Percentiles rank a stretch among this genome's conserved stretches.
phyloP scores from a whole-genome alignment of 2,888 invertebrate species.

The Hartigia nigra region DNA sequence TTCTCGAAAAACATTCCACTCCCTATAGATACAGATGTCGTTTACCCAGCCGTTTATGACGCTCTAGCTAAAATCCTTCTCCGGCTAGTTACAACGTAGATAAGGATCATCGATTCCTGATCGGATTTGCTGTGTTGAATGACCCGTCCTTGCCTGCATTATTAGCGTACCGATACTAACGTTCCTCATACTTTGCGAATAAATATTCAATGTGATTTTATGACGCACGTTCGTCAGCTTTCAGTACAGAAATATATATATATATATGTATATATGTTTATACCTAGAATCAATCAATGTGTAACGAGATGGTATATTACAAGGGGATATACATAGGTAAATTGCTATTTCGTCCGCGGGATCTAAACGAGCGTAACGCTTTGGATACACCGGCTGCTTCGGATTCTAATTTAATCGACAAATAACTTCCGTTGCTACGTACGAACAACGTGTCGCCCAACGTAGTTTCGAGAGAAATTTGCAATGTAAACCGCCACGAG shows the following conservation, averaged over 20 bases:
- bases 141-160: constrained; percentile 27
- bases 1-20: neutral
- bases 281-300: neutral
- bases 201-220: neutral
- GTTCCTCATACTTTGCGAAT: neutral
- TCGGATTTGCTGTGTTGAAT: neutral
- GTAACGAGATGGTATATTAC: neutral
- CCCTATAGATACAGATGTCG: neutral
- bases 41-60: neutral
- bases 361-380: constrained; percentile 19
- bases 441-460: constrained; percentile 37
- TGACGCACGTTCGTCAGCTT: neutral
- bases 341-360: constrained; percentile 31
- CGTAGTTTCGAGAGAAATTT: constrained; percentile 54
- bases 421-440: constrained; percentile 43
- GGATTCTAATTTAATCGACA: constrained; percentile 55
- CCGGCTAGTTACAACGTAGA: neutral
- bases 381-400: constrained; percentile 5
- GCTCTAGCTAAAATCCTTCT: neutral
- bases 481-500: constrained; percentile 55
- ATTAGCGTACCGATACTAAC: constrained; percentile 31
- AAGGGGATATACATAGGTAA: constrained; percentile 9
- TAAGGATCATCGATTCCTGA: neutral
- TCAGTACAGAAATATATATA: neutral
- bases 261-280: neutral